A percentile compares a stretch with the other conserved stretches of the same genome.
Evolutionary conservation across 1,140 invertebrate species (phyloP).

Genomic region (Diabrotica virgifera): DNA sequence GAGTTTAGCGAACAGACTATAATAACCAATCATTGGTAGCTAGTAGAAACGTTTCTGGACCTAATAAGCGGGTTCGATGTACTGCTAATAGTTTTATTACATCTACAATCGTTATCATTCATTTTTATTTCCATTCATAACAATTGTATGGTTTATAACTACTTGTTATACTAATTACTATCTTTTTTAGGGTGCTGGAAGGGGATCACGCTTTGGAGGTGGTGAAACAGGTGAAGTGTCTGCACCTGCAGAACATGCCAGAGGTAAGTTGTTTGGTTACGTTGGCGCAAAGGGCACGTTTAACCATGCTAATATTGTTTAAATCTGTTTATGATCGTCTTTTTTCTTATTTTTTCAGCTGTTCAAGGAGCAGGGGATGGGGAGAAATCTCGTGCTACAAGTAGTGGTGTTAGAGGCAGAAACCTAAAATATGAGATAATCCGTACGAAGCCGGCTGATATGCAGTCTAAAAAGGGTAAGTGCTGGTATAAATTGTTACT

Average conservation of each 20-base stretch:
- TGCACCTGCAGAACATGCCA: background rate
- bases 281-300: no score
- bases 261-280: background rate
- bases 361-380: conserved; percentile 18
- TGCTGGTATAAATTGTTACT: background rate
- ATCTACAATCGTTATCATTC: no score
- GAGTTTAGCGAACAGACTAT: no score
- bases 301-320: no score
- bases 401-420: conserved; percentile 29
- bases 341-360: conserved; percentile 5
- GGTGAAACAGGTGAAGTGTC: background rate
- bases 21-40: no score
- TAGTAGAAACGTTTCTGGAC: no score
- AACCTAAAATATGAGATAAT: conserved; percentile 30
- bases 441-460: conserved; percentile 20
- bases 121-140: no score
- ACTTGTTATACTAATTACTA: background rate
- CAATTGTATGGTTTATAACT: no score
- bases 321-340: no score
- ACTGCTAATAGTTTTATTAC: no score
- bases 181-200: conserved; percentile 8
- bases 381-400: background rate
- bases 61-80: no score
- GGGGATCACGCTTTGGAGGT: conserved; percentile 6
- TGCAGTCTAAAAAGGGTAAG: conserved; percentile 31